A percentile compares a stretch with the other conserved stretches of the same genome.
Evolutionary conservation across 1,140 invertebrate species (phyloP).

Genomic region (Trichonephila clavata): DNA sequence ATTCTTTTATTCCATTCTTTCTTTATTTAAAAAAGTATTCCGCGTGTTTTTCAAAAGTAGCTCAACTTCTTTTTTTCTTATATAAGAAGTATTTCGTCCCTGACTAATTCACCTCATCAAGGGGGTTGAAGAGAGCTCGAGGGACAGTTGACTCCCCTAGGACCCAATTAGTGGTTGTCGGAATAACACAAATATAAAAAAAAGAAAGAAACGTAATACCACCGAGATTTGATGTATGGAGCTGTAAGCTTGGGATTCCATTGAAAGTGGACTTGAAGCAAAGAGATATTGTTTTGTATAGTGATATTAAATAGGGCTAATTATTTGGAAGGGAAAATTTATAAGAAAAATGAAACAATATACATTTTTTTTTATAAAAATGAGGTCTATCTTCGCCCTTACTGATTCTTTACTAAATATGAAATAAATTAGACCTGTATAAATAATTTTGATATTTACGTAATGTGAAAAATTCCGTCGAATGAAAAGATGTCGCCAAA

Average conservation of each 20-base stretch:
- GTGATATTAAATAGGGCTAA: not conserved
- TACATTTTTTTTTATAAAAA: too few relatives aligned
- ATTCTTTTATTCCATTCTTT: too few relatives aligned
- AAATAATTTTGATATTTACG: too few relatives aligned
- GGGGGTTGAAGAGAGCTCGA: not conserved
- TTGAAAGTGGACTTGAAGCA: not conserved
- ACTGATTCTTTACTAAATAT: too few relatives aligned
- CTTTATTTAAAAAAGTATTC: not conserved
- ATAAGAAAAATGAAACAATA: too few relatives aligned
- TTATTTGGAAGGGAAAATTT: not conserved
- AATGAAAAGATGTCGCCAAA: too few relatives aligned
- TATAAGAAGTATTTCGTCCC: not conserved
- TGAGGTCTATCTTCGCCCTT: too few relatives aligned
- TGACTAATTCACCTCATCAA: slow-evolving; percentile 41
- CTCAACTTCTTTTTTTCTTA: not conserved
- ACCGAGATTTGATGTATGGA: not conserved
- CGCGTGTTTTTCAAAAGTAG: not conserved
- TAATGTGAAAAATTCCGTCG: too few relatives aligned
- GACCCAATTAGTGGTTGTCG: slow-evolving; percentile 55
- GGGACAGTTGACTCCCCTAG: not conserved
- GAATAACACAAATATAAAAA: not conserved
- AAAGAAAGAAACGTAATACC: not conserved
- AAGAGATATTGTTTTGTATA: not conserved
- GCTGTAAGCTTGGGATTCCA: not conserved
- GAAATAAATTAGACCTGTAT: too few relatives aligned